Evolutionary conservation across 2,797 vertebrate species (phyloP).

Genomic region (Denticeps clupeoides): DNA sequence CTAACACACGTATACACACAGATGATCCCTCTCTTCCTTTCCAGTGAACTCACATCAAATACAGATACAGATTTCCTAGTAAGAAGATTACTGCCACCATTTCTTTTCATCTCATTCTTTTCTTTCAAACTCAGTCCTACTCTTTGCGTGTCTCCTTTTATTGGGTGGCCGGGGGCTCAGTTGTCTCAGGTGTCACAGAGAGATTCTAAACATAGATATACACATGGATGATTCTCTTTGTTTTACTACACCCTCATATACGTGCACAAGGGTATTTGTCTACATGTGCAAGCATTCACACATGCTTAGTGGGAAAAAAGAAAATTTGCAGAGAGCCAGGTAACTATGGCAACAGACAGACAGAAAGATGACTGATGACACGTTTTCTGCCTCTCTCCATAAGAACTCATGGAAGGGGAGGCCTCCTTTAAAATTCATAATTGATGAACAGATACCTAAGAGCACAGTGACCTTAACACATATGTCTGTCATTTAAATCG

Average conservation of each 20-base stretch:
- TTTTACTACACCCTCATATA: constrained; percentile 2
- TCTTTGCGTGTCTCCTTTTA: not conserved
- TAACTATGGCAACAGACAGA: constrained; percentile 39
- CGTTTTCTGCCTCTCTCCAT: constrained; percentile 7
- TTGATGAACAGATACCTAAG: too few species aligned
- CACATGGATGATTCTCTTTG: not conserved
- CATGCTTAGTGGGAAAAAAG: constrained; percentile 7
- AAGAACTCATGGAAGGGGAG: not conserved
- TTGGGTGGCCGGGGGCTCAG: too few species aligned
- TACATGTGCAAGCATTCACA: not conserved
- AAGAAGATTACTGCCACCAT: constrained; percentile 21
- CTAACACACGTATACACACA: not conserved
- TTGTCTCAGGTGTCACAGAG: too few species aligned
- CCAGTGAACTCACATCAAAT: not conserved
- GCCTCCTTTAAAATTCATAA: constrained; percentile 3
- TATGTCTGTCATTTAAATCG: too few species aligned
- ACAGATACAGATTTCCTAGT: constrained; percentile 1
- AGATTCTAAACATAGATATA: not conserved
- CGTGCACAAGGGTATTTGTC: not conserved
- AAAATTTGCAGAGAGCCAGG: constrained; percentile 26
- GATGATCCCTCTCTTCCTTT: not conserved
- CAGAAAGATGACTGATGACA: constrained; percentile 28
- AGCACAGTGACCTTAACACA: too few species aligned
- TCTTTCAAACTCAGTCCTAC: not conserved
- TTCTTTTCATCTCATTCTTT: not conserved